Base-by-base conservation (phyloP, 2,888 invertebrate genomes). In the Microctonus aethiopoides region DNA sequence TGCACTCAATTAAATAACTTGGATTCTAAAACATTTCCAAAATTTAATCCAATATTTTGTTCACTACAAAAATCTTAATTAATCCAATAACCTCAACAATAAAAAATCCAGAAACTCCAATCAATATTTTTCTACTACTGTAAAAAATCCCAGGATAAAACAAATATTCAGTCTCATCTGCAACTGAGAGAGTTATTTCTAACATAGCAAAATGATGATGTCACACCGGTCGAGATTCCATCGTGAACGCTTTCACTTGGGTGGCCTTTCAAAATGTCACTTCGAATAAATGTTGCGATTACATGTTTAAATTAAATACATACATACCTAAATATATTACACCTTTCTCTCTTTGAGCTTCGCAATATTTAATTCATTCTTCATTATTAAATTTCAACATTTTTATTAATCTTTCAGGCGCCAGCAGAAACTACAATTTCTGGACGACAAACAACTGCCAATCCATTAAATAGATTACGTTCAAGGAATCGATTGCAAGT, bases 401-500 rank as follows among this genome's bases (percentile, higher is more conserved):
- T n/a, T n/a, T n/a, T n/a, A n/a, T n/a, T n/a, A n/a, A n/a, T n/a
- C n/a, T 70, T 69, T 0, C 70, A 86, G 86, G 81, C 86, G 16
- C 85, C 84, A 20, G 85, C 80, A 2, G 86, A 86, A 57, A 80
- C 84, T n/a, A 83, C 76, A 51, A 80, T 82, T 24, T 75, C 83
- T 1, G 67, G 78, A 0, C 79, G 79, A 0, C 72, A 80, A 2
- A 85, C 84, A 1, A 81, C 86, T 1, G 78, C 78, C 0, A 87
- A 87, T 64, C 85, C 88, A 0, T 72, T 88, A 68, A 87, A 87
- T 67, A 86, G 87, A 61, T 80, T 88, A 20, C 84, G 87, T 41
- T 86, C 85, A 69, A 83, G 87, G 51, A 87, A 87, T 51, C 82
- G 87, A 24, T 80, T 88, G 2, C 86, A 86, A 66, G 84, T 88